phyloP scores from a whole-genome alignment of 2,113 vertebrate genomes.

The Regulus satrapa region DNA sequence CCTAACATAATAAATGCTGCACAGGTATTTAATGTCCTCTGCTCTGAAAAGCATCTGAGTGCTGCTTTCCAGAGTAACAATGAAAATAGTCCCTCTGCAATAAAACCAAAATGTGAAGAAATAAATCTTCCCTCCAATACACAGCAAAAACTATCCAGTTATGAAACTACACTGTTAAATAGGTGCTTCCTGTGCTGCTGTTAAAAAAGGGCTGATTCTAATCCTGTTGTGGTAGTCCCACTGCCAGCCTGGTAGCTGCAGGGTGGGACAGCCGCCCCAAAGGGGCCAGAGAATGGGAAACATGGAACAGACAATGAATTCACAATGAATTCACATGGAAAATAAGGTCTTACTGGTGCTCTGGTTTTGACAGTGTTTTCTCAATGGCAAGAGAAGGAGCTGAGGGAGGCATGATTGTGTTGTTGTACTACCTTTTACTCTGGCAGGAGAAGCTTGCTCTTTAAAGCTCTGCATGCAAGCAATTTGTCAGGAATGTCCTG shows the following conservation, averaged over 20 bases:
- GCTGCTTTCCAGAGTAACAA: neutral
- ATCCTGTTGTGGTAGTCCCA: too few species aligned
- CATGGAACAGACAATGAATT: fast-evolving
- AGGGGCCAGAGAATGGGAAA: fast-evolving
- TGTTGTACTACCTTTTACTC: neutral
- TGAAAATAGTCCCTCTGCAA: fast-evolving
- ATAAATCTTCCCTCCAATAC: neutral
- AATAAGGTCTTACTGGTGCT: fast-evolving
- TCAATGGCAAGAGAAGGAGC: neutral
- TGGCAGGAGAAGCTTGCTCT: fast-evolving
- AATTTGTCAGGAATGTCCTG: neutral
- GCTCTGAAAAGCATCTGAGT: too few species aligned
- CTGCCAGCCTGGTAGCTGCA: neutral
- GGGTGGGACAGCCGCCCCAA: too few species aligned
- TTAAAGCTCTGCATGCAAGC: neutral
- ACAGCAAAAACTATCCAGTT: neutral
- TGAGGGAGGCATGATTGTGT: fast-evolving
- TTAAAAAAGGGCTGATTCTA: neutral
- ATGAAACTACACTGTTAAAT: neutral
- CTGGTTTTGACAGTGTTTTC: neutral
- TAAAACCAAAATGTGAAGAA: neutral
- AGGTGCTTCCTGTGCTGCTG: neutral
- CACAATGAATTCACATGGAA: fast-evolving
- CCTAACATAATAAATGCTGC: neutral
- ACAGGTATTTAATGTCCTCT: neutral